A percentile compares a stretch with the other conserved stretches of the same genome.
Evolutionary conservation across 1,140 invertebrate genomes (phyloP).

Genomic region (Ceratoteleas bidentatus): DNA sequence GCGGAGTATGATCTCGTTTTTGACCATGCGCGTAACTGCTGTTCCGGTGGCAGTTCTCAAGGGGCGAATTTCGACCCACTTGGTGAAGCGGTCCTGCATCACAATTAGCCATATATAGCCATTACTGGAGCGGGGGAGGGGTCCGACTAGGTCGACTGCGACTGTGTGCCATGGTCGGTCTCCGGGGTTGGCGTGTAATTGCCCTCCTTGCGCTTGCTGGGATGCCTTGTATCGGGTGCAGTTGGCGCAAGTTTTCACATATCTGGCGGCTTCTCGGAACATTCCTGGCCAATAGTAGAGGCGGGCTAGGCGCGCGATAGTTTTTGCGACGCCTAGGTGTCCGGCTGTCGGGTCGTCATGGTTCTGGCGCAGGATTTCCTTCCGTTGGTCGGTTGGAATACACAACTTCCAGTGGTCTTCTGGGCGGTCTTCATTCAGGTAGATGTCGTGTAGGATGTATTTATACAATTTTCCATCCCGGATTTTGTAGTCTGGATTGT

Average conservation of each 20-base stretch:
- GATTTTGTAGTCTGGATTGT: background rate
- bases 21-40: background rate
- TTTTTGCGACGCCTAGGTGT: conserved; percentile 60
- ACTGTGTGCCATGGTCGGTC: conserved; percentile 63
- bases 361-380: conserved; percentile 9
- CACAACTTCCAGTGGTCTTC: conserved; percentile 2
- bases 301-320: conserved; percentile 9
- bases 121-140: conserved; percentile 59
- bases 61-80: conserved; percentile 56
- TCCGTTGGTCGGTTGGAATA: conserved; percentile 20
- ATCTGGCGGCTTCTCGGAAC: conserved; percentile 31
- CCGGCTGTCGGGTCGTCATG: conserved; percentile 63
- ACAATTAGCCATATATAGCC: conserved; percentile 71
- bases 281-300: conserved; percentile 62
- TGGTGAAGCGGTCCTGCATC: conserved; percentile 70
- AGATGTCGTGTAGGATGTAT: background rate
- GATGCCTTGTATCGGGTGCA: conserved; percentile 10
- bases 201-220: conserved; percentile 41
- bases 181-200: conserved; percentile 57
- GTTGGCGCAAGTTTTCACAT: conserved; percentile 44
- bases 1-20: background rate
- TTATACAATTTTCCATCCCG: background rate
- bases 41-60: background rate
- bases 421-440: background rate
- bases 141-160: conserved; percentile 68